Evolutionary conservation across 2,113 vertebrate species (phyloP).

Genomic region (Leuciscus idus): DNA sequence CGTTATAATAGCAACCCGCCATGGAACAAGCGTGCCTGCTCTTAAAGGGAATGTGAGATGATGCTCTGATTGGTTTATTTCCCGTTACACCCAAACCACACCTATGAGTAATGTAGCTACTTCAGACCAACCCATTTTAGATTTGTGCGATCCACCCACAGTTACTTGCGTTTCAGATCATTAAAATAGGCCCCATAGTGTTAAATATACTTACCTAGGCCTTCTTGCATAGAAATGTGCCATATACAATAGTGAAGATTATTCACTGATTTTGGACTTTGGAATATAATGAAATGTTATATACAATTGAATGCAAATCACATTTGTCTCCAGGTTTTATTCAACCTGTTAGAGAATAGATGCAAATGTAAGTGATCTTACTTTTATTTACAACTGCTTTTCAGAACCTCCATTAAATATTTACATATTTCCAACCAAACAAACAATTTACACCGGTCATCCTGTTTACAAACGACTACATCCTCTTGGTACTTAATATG

Average conservation of each 20-base stretch:
- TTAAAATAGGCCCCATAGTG: too few species aligned
- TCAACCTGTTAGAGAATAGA: background rate
- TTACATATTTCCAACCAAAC: conserved; percentile 3
- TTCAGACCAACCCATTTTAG: too few species aligned
- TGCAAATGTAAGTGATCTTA: background rate
- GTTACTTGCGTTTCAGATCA: too few species aligned
- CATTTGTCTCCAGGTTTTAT: background rate
- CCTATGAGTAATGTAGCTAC: too few species aligned
- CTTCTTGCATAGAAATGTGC: background rate
- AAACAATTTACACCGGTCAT: background rate
- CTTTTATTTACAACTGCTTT: background rate
- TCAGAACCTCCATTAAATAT: background rate
- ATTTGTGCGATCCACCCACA: too few species aligned
- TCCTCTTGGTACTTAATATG: background rate
- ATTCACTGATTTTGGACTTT: background rate
- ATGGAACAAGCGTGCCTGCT: too few species aligned
- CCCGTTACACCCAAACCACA: too few species aligned
- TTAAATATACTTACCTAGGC: background rate
- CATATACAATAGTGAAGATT: background rate
- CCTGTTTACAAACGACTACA: background rate
- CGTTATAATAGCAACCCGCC: too few species aligned
- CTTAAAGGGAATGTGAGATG: too few species aligned
- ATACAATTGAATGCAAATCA: background rate
- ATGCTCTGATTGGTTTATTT: too few species aligned
- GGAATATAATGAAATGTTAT: background rate